phyloP scores from a whole-genome alignment of 2,113 vertebrate genomes.

The Xenus cinereus region DNA sequence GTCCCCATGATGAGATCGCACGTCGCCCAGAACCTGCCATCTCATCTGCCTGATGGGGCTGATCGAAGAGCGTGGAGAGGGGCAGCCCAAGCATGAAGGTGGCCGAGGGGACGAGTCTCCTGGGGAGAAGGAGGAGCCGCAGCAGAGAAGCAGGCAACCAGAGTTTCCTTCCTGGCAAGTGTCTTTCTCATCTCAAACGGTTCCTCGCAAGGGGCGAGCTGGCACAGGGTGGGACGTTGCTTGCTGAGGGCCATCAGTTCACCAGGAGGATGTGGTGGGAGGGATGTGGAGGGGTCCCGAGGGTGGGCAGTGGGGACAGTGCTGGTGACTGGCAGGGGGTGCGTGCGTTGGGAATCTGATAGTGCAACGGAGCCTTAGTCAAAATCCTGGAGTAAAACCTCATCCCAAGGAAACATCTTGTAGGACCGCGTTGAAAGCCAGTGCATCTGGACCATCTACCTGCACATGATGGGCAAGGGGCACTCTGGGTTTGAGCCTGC shows the following conservation, averaged over 20 bases:
- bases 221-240: background rate
- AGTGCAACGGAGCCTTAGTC: background rate
- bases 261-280: background rate
- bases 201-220: background rate
- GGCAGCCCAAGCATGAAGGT: slow-evolving; percentile 67
- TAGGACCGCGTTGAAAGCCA: background rate
- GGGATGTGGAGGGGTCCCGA: background rate
- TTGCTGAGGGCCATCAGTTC: background rate
- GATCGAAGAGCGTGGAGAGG: slow-evolving; percentile 70
- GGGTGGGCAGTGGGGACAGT: background rate
- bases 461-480: background rate
- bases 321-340: background rate
- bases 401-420: background rate
- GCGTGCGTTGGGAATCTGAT: rapidly evolving
- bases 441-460: rapidly evolving
- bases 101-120: slow-evolving; percentile 55
- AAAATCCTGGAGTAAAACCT: background rate
- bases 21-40: background rate
- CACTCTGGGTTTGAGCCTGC: background rate
- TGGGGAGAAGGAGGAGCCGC: slow-evolving; percentile 51
- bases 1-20: slow-evolving; percentile 65
- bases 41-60: slow-evolving; percentile 72
- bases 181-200: background rate
- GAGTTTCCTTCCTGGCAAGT: slow-evolving; percentile 78
- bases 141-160: slow-evolving; percentile 47